A percentile compares a stretch with the other conserved stretches of the same genome.
Conservation (phyloP, 2,797 vertebrate species). For the Acanthiza pusilla region DNA sequence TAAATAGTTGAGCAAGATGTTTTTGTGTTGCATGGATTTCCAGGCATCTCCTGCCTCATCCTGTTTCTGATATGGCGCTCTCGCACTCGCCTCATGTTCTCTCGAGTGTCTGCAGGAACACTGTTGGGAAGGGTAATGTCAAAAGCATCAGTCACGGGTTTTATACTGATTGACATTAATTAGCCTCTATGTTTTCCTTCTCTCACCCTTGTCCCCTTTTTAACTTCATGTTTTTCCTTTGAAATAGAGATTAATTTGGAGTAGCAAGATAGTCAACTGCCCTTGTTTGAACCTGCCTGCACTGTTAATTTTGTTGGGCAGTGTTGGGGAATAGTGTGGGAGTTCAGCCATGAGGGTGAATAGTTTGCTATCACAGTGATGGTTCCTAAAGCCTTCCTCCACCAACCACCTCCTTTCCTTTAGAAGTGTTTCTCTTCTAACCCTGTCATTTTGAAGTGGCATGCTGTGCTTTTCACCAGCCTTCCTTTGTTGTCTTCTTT, state of each 20-base stretch:
- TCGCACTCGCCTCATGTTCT: background rate
- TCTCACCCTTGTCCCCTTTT: background rate
- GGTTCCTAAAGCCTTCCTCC: background rate
- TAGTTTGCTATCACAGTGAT: background rate
- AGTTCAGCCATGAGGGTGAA: background rate
- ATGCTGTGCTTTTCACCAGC: background rate
- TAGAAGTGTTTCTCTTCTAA: background rate
- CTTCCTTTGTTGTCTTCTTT: background rate
- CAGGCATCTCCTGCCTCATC: background rate
- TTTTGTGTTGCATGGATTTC: background rate
- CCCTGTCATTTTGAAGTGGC: background rate
- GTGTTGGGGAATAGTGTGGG: background rate
- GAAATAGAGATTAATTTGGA: slow-evolving; percentile 27
- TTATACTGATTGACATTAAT: slow-evolving; percentile 50
- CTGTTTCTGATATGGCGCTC: accelerated
- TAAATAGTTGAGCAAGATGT: background rate
- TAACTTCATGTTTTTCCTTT: slow-evolving; percentile 15
- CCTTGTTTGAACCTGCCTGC: background rate
- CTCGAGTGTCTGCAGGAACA: background rate
- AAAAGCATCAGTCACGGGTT: slow-evolving; percentile 35
- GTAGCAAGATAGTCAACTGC: background rate
- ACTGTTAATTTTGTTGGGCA: background rate
- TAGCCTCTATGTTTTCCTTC: slow-evolving; percentile 14
- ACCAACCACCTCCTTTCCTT: background rate
- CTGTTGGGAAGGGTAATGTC: background rate